Percentiles rank a stretch among this genome's conserved stretches.
Evolutionary conservation across 2,113 vertebrate genomes (phyloP).

Genomic region (Trichechus manatus): DNA sequence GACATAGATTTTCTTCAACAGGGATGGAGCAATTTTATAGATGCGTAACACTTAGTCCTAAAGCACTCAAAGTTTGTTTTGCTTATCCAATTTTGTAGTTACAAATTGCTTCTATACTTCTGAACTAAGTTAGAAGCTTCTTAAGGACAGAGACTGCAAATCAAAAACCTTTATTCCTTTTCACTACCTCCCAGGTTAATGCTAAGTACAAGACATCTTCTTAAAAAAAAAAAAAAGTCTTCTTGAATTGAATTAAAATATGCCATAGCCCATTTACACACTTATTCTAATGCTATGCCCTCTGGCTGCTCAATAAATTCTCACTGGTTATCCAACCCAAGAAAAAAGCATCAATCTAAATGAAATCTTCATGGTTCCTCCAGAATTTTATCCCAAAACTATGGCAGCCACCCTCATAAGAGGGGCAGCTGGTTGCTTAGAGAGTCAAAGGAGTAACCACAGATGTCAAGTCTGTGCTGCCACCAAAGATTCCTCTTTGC

Average conservation of each 20-base stretch:
- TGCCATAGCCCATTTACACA: background rate
- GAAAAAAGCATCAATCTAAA: background rate
- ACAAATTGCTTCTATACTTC: background rate
- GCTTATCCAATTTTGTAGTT: background rate
- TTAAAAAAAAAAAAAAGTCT: background rate
- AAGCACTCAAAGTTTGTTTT: background rate
- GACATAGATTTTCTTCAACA: background rate
- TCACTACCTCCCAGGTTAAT: background rate
- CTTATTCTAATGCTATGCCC: background rate
- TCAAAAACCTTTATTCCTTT: background rate
- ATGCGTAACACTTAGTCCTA: background rate
- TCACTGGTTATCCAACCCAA: background rate
- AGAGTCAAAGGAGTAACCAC: background rate
- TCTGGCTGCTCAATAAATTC: background rate
- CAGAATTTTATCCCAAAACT: background rate
- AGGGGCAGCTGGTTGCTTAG: background rate
- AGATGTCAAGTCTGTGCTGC: background rate
- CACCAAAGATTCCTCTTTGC: background rate
- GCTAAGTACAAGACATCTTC: background rate
- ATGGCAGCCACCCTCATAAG: background rate
- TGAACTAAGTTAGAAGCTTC: background rate
- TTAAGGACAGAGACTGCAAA: background rate
- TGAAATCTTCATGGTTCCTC: background rate
- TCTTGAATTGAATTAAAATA: slow-evolving; percentile 29
- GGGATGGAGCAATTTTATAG: background rate